Base-by-base conservation (phyloP, 2,113 vertebrate species). In the Urocitellus parryii region DNA sequence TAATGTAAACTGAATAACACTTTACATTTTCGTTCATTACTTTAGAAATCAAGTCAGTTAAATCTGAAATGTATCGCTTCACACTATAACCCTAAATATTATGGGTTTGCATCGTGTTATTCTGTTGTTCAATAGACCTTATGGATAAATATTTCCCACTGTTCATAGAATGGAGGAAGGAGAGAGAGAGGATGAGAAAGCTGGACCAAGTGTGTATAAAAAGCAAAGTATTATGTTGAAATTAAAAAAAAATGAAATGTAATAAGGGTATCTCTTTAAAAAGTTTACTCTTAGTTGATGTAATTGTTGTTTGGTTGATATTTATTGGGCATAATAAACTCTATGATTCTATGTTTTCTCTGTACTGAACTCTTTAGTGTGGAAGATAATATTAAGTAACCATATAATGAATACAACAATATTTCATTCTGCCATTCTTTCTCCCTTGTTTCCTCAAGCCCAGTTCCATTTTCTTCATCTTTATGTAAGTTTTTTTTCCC, bases 1-100 rank as follows among this genome's bases (percentile, higher is more conserved):
- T 67, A 61, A 77, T 25, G 45, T 48, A 70, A 78, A 51, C 25
- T 68, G 14, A 93, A 32, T 79, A 79, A 34, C 8, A 81, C 56
- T 74, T 91, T 93, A n/a, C 56, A 34, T 61, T 77, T 88, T 22
- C 39, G 74, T 39, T 87, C 39, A 90, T 85, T 82, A 79, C 94
- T 94, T 93, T 93, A 91, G 80, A 96, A 94, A 88, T 53, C 51
- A 87, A 53, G 25, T 74, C 56, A 48, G 37, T 85, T 88, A 92
- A 94, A 32, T 56, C 34, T 37, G 14, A 37, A 25, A 37, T 22
- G 22, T n/a, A 27, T 93, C 12, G 81, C 42, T 37, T 39, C 27
- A 79, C 56, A 65, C 39, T 65, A 84, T 70, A 58, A 51, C 11
- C 12, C 29, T 48, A 79, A 96, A 74, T n/a, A 45, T 83, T 84